Percentiles rank a stretch among this genome's conserved stretches.
Conservation (phyloP, 1,140 invertebrate genomes). For the Drosophila tsacasi region DNA sequence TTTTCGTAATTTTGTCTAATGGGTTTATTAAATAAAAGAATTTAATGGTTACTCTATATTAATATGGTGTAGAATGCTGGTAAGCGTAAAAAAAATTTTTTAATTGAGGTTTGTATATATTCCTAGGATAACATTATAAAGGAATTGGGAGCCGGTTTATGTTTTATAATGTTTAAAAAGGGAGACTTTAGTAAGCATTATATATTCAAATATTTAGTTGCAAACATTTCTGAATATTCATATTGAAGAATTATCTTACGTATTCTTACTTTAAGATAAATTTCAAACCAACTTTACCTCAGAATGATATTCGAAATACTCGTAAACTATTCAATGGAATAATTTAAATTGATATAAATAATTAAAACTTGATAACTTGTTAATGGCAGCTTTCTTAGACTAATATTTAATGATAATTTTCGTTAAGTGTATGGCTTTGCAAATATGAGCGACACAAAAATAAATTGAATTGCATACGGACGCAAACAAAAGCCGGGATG, state of each 20-base stretch:
- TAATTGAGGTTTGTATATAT: background rate
- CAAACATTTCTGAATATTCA: too few relatives aligned
- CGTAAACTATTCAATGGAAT: too few relatives aligned
- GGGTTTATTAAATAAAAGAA: background rate
- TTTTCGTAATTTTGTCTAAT: background rate
- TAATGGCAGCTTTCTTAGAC: too few relatives aligned
- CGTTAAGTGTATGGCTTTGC: conserved; percentile 28
- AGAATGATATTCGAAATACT: too few relatives aligned
- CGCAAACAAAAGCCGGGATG: conserved; percentile 20
- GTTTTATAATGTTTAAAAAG: background rate
- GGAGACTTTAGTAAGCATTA: too few relatives aligned
- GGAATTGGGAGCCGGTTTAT: background rate
- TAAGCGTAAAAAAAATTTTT: too few relatives aligned
- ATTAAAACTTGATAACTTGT: too few relatives aligned
- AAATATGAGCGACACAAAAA: conserved; percentile 60
- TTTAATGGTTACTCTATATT: background rate
- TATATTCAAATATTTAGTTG: too few relatives aligned
- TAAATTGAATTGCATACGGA: conserved; percentile 78
- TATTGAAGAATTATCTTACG: background rate
- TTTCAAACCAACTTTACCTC: background rate
- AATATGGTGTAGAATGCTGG: background rate
- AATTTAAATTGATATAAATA: too few relatives aligned
- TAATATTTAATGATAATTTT: background rate
- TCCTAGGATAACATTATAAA: background rate
- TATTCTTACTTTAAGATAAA: background rate